Evolutionary conservation across 2,888 invertebrate species (phyloP).

Genomic region (Drosophila maculinotata): DNA sequence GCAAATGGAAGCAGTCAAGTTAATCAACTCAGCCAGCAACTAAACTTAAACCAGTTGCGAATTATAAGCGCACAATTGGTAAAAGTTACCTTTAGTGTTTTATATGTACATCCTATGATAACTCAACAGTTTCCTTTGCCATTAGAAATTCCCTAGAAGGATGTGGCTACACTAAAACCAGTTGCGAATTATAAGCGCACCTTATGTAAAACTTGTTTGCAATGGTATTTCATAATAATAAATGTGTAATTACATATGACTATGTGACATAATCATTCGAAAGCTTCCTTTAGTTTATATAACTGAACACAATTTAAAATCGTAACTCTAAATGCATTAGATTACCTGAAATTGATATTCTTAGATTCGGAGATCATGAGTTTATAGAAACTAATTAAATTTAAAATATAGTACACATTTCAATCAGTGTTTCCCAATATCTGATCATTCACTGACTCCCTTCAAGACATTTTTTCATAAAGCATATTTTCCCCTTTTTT

Average conservation of each 20-base stretch:
- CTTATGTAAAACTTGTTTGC: neutral
- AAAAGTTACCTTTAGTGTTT: neutral
- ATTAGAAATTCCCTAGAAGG: neutral
- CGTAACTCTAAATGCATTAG: too few species aligned
- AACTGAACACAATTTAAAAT: too few species aligned
- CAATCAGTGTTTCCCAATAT: too few species aligned
- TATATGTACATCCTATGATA: neutral
- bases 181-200: conserved; percentile 11
- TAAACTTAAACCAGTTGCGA: conserved; percentile 18
- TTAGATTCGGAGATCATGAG: too few species aligned
- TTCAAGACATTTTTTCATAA: too few species aligned
- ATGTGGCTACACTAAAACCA: conserved; percentile 8
- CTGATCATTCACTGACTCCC: too few species aligned
- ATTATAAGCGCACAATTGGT: too few species aligned
- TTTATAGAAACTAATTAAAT: too few species aligned
- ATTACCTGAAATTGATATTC: too few species aligned
- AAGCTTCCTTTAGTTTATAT: neutral
- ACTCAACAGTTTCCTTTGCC: neutral
- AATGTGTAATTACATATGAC: neutral
- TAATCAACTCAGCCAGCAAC: conserved; percentile 18
- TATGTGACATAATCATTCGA: neutral
- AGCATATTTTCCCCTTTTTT: too few species aligned
- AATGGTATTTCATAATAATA: neutral
- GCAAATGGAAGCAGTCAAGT: conserved; percentile 1
- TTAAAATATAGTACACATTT: too few species aligned